A percentile compares a stretch with the other conserved stretches of the same genome.
phyloP scores from a whole-genome alignment of 2,797 vertebrate species.

The Sebastes alutus region DNA sequence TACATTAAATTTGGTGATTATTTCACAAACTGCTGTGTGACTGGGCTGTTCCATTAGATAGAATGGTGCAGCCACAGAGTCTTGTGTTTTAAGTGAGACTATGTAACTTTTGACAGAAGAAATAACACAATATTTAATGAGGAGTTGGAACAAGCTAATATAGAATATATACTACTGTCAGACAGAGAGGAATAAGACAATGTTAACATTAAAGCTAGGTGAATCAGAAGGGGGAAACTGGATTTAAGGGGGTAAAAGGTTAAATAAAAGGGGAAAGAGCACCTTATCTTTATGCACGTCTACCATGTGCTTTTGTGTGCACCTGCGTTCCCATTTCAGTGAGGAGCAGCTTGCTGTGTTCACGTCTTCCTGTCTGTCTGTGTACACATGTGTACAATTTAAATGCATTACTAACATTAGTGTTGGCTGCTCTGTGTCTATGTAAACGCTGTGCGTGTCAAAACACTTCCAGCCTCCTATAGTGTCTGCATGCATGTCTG shows the following conservation, averaged over 20 bases:
- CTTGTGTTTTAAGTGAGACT: not conserved
- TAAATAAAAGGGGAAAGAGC: not conserved
- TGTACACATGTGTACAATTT: conserved; percentile 13
- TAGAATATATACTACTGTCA: not conserved
- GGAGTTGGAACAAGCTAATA: not conserved
- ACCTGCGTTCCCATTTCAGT: conserved; percentile 3
- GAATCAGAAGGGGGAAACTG: not conserved
- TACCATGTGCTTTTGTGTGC: not conserved
- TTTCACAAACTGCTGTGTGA: too few species aligned
- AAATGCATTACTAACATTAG: not conserved
- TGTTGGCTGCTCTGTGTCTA: conserved; percentile 8
- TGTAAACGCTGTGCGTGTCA: conserved; percentile 7
- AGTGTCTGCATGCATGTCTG: conserved; percentile 30
- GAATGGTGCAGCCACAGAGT: too few species aligned
- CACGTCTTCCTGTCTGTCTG: not conserved
- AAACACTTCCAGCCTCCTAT: conserved; percentile 16
- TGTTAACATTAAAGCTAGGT: not conserved
- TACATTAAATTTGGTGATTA: too few species aligned
- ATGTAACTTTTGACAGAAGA: not conserved
- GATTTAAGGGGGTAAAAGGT: not conserved
- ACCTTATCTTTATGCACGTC: not conserved
- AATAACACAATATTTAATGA: not conserved
- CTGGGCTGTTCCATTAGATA: too few species aligned
- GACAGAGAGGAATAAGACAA: not conserved
- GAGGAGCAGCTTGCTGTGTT: not conserved